phyloP scores from a whole-genome alignment of 2,797 vertebrate genomes.

The Manis pentadactyla region DNA sequence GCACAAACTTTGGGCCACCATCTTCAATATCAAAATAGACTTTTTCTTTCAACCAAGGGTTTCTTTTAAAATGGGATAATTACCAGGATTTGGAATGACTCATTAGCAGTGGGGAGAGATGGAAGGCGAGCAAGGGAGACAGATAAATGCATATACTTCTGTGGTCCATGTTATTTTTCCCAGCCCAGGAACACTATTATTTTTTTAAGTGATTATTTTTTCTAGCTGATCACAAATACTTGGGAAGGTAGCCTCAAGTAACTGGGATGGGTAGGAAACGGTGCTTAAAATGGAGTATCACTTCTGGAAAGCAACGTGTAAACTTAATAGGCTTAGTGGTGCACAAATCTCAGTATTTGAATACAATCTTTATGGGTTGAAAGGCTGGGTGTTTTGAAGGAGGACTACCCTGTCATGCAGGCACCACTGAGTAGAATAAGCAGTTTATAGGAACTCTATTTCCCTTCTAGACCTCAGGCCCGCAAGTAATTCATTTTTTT shows the following conservation, averaged over 20 bases:
- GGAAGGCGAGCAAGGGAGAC: background rate
- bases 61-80: background rate
- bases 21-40: background rate
- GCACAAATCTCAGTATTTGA: background rate
- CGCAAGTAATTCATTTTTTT: background rate
- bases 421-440: background rate
- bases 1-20: background rate
- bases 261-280: background rate
- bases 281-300: background rate
- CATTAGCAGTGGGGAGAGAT: background rate
- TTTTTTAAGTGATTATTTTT: background rate
- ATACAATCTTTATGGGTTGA: background rate
- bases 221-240: background rate
- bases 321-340: background rate
- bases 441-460: background rate
- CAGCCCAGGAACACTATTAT: background rate
- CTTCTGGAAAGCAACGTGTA: background rate
- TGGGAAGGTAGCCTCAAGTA: background rate
- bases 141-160: background rate
- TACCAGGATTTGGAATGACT: background rate
- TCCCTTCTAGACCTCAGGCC: background rate
- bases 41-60: background rate
- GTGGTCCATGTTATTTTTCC: background rate
- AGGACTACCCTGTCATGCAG: background rate
- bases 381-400: background rate